These are phyloP conservation scores for Rhinogobio ventralis DNA, from an alignment of 2,797 vertebrate genomes.

Conservation along the genomic window DNA sequence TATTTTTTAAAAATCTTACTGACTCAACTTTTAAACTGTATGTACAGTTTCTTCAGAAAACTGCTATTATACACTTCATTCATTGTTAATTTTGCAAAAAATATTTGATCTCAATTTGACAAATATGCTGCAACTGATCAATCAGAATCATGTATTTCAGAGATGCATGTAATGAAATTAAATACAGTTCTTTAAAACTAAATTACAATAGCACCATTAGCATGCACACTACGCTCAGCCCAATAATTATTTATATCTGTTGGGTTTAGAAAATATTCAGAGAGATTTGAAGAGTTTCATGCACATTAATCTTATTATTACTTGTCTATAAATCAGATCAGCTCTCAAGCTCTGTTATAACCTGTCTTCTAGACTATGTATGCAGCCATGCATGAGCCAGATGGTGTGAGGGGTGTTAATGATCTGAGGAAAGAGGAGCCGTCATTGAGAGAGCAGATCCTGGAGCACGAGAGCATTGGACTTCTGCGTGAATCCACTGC, in stretches of 20 bases:
- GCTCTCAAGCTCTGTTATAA: not conserved
- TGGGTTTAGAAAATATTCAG: not conserved
- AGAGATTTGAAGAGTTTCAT: not conserved
- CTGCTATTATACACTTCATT: not conserved
- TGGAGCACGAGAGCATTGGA: conserved; percentile 97
- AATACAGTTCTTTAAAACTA: not conserved
- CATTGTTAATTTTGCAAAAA: too few relatives aligned
- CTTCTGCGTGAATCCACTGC: conserved; percentile 94
- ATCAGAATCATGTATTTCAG: not conserved
- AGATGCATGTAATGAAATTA: not conserved
- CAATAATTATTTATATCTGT: not conserved
- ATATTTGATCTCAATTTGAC: too few relatives aligned
- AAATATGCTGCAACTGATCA: not conserved
- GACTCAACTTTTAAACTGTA: not conserved
- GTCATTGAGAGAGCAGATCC: conserved; percentile 94
- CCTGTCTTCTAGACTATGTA: conserved; percentile 80
- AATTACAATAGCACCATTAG: not conserved
- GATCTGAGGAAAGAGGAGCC: conserved; percentile 93
- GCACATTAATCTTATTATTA: not conserved
- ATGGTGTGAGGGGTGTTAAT: conserved; percentile 95
- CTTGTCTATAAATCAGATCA: not conserved
- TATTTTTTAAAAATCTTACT: not conserved
- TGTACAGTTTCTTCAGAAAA: not conserved
- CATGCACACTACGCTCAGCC: too few relatives aligned
- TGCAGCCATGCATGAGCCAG: conserved; percentile 97